Evolutionary conservation across 2,888 invertebrate species (phyloP).

Genomic region (Hirtodrosophila trivittata): DNA sequence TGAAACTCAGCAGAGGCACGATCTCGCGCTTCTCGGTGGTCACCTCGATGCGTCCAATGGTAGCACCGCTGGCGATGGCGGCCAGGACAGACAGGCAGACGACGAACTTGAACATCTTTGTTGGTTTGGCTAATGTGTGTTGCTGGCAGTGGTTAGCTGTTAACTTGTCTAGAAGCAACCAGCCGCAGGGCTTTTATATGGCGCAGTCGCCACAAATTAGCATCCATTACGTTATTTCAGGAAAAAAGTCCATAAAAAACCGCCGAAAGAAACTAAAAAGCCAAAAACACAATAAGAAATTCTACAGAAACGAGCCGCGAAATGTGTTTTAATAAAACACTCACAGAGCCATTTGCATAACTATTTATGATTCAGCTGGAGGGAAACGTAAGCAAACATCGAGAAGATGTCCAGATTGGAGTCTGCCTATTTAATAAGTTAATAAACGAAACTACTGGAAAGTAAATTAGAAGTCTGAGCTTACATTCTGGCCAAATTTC

Average conservation of each 20-base stretch:
- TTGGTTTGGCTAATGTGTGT: slow-evolving; percentile 28
- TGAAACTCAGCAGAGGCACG: slow-evolving; percentile 71
- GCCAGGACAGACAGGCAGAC: slow-evolving; percentile 68
- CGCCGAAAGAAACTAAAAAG: slow-evolving; percentile 16
- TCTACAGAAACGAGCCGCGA: slow-evolving; percentile 62
- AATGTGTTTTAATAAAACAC: slow-evolving; percentile 64
- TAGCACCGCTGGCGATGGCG: slow-evolving; percentile 61
- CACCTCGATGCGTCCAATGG: slow-evolving; percentile 48
- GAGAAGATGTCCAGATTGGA: too few relatives aligned
- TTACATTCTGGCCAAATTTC: neutral
- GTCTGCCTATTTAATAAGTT: too few relatives aligned
- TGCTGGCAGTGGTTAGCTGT: slow-evolving; percentile 33
- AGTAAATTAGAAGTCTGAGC: neutral
- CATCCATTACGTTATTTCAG: slow-evolving; percentile 68
- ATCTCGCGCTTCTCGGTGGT: slow-evolving; percentile 66
- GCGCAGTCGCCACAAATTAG: slow-evolving; percentile 61
- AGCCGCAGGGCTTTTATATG: slow-evolving; percentile 74
- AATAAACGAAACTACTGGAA: neutral
- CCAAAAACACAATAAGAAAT: slow-evolving; percentile 56
- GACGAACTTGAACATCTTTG: slow-evolving; percentile 71
- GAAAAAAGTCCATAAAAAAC: slow-evolving; percentile 30
- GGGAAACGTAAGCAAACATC: slow-evolving; percentile 7
- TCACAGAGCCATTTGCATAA: slow-evolving; percentile 71
- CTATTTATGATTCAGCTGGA: slow-evolving; percentile 54
- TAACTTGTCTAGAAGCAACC: slow-evolving; percentile 51